Conservation (phyloP, 2,888 invertebrate genomes). For the Cheilosia variabilis region DNA sequence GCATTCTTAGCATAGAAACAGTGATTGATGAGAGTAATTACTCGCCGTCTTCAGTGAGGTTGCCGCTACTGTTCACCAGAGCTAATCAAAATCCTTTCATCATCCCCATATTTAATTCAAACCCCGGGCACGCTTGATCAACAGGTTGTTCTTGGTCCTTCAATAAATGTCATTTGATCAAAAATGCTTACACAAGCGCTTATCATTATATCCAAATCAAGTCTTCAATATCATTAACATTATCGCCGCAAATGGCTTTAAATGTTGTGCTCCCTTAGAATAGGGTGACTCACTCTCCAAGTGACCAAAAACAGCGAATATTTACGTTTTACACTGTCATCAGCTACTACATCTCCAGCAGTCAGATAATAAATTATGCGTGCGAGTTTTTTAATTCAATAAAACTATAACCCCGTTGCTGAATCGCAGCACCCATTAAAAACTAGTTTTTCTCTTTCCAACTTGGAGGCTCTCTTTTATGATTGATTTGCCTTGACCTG, state of each 20-base stretch:
- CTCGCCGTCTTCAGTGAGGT: no score
- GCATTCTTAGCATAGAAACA: no score
- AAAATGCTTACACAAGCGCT: background rate
- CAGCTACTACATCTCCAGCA: background rate
- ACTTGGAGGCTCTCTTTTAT: constrained; percentile 46
- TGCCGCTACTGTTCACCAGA: no score
- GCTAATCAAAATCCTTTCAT: no score
- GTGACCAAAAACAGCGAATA: constrained; percentile 4
- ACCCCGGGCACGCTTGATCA: no score
- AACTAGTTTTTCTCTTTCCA: constrained; percentile 51
- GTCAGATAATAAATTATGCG: constrained; percentile 34
- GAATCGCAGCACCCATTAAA: constrained; percentile 43
- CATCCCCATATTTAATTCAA: no score
- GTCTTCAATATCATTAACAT: background rate
- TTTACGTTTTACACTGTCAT: background rate
- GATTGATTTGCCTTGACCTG: constrained; percentile 65
- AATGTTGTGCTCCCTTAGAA: background rate
- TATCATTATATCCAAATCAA: background rate
- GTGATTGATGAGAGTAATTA: no score
- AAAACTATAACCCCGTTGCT: constrained; percentile 2
- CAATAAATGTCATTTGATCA: no score
- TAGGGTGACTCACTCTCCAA: constrained; percentile 15
- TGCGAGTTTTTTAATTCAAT: constrained; percentile 33
- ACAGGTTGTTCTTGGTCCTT: no score
- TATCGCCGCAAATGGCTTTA: background rate